phyloP scores from a whole-genome alignment of 1,140 invertebrate genomes.

The Brachionus rotundiformis region DNA sequence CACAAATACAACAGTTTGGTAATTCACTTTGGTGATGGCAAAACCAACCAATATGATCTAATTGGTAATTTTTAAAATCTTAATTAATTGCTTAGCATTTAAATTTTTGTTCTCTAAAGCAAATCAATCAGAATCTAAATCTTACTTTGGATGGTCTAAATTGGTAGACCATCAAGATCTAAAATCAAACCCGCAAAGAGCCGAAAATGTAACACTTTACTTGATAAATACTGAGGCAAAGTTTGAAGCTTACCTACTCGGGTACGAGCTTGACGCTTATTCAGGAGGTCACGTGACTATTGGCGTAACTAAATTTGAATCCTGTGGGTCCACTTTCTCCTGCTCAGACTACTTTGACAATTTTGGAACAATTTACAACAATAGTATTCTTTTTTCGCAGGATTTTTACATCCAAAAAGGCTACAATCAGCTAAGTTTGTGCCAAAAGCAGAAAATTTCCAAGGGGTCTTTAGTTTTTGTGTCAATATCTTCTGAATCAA shows the following conservation, averaged over 20 bases:
- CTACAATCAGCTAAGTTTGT: neutral
- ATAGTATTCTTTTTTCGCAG: neutral
- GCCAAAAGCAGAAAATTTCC: neutral
- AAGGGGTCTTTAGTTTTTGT: neutral
- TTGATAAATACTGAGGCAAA: neutral
- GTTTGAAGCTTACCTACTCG: neutral
- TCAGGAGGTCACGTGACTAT: neutral
- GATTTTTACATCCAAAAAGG: neutral
- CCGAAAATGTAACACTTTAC: too few species aligned
- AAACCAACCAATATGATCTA: too few species aligned
- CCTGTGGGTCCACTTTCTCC: neutral
- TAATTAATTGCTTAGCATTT: too few species aligned
- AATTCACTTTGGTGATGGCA: too few species aligned
- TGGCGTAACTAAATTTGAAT: neutral
- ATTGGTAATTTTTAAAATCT: too few species aligned
- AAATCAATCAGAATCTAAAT: too few species aligned
- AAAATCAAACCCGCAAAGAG: too few species aligned
- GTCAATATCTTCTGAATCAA: neutral
- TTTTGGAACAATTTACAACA: neutral
- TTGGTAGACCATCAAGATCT: too few species aligned
- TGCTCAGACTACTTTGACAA: neutral
- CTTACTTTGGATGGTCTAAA: too few species aligned
- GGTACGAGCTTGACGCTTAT: neutral
- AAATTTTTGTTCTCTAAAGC: too few species aligned
- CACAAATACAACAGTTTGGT: too few species aligned